Evolutionary conservation across 2,113 vertebrate species (phyloP), one percentile per base, ranked within the genome.

Genomic region (Chaetura pelagica): DNA sequence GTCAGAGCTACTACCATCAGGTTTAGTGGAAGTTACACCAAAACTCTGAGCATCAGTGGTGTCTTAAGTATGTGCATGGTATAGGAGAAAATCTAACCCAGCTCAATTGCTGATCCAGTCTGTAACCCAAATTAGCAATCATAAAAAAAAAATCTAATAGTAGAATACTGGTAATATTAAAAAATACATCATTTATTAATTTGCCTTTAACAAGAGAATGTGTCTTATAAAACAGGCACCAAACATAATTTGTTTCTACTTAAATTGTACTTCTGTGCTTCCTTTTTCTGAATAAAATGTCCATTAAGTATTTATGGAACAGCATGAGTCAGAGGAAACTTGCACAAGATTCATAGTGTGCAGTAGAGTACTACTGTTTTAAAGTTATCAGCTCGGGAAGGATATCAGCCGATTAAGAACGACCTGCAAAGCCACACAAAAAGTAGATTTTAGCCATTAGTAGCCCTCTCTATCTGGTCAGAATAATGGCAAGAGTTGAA

Each of bases 231-330:
- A 97, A 94, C 78, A 75, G 35, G 68, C 94, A 89, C 42, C 42
- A 94, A 85, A 84, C 24, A 14, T 88, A n/a, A 94, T 96, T 97
- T 97, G 78, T 94, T 97, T 96, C 95, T 95, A 77, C 85, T 97
- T 90, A 87, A 76, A 67, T 81, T 84, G 75, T 95, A 87, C 51
- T 92, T 52, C 3, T 32, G 19, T 75, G 18, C 46, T 94, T 84
- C 64, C 32, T 34, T 94, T 82, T 90, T 75, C 44, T 88, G 55
- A 96, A 90, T 96, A 94, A 97, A 97, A 94, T 68, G 55, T 89
- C 80, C 90, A 83, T 94, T 96, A 94, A 94, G 58, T 93, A 55
- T 90, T 95, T 82, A 72, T 59, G 34, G 29, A 72, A 78, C 2
- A 1, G 11, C 26, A 61, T 79, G 84, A 89, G 51, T 87, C 68